Evolutionary conservation across 2,797 vertebrate species (phyloP).

Genomic region (Morelia viridis): DNA sequence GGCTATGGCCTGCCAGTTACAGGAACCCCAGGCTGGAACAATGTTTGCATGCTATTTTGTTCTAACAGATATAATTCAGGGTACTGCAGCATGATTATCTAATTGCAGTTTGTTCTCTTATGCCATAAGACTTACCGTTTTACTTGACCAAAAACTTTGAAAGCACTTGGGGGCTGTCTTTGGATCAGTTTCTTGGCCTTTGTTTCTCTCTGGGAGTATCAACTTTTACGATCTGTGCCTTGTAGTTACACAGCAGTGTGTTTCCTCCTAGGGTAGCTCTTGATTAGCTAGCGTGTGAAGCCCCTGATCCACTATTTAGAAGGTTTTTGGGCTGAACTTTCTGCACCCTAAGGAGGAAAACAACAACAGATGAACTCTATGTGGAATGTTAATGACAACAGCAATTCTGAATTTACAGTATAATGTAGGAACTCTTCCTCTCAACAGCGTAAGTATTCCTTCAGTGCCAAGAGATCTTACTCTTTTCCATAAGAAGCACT

Average conservation of each 20-base stretch:
- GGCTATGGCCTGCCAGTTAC: neutral
- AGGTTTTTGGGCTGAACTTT: neutral
- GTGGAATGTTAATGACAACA: neutral
- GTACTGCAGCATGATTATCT: conserved; percentile 51
- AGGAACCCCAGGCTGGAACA: conserved; percentile 5
- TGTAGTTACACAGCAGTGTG: conserved; percentile 23
- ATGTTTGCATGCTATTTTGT: conserved; percentile 41
- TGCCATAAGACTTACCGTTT: conserved; percentile 29
- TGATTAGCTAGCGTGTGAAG: conserved; percentile 7
- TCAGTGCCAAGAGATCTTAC: conserved; percentile 4
- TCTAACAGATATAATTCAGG: conserved; percentile 49
- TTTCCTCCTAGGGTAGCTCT: conserved; percentile 31
- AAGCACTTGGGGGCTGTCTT: conserved; percentile 40
- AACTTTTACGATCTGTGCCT: neutral
- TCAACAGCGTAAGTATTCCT: neutral
- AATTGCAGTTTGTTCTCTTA: conserved; percentile 63
- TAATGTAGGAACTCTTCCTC: neutral
- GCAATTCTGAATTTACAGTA: neutral
- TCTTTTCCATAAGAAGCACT: neutral
- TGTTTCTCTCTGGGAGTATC: conserved; percentile 49
- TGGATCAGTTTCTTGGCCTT: conserved; percentile 38
- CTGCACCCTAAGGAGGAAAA: neutral
- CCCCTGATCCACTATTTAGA: conserved; percentile 14
- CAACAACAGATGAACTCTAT: neutral
- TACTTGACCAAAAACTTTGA: conserved; percentile 50